These are phyloP conservation scores for Tribolium castaneum DNA, from an alignment of 1,140 invertebrate genomes.

Conservation along the genomic window DNA sequence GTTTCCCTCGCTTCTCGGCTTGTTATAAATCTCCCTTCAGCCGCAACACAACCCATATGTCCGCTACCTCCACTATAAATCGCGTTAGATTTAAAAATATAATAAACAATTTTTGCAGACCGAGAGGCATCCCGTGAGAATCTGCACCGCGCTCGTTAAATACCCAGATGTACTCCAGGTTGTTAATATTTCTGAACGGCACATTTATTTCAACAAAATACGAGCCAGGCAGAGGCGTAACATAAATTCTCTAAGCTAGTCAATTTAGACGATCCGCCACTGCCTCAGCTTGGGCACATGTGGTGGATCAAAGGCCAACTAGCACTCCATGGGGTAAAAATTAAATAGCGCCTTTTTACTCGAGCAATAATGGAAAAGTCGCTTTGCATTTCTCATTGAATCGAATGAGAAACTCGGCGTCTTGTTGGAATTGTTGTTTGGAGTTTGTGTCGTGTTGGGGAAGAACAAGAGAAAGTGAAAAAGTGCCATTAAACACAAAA, in stretches of 20 bases:
- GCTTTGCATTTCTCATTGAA: constrained; percentile 1
- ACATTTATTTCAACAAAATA: constrained; percentile 34
- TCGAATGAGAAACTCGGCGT: no score
- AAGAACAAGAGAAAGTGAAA: constrained; percentile 4
- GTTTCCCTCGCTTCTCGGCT: not conserved
- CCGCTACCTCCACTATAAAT: not conserved
- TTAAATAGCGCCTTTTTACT: not conserved
- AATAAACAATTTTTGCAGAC: constrained; percentile 10
- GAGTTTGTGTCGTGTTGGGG: not conserved
- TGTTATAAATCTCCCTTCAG: not conserved
- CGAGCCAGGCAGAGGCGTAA: constrained; percentile 35
- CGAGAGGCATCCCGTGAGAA: constrained; percentile 3
- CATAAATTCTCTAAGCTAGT: constrained; percentile 19
- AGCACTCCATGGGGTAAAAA: not conserved
- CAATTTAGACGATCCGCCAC: not conserved
- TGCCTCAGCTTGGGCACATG: constrained; percentile 7
- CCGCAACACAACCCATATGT: not conserved
- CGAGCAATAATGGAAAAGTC: constrained; percentile 14
- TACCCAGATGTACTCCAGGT: constrained; percentile 1
- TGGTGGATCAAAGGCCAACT: constrained; percentile 16
- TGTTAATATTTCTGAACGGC: constrained; percentile 14
- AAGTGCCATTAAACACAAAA: constrained; percentile 20
- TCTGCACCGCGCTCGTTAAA: constrained; percentile 20
- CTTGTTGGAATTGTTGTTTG: not conserved
- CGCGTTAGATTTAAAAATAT: constrained; percentile 3